Conservation (phyloP, 30 jellyfish, hydroid and myxozoan species). For the Clytia hemisphaerica region DNA sequence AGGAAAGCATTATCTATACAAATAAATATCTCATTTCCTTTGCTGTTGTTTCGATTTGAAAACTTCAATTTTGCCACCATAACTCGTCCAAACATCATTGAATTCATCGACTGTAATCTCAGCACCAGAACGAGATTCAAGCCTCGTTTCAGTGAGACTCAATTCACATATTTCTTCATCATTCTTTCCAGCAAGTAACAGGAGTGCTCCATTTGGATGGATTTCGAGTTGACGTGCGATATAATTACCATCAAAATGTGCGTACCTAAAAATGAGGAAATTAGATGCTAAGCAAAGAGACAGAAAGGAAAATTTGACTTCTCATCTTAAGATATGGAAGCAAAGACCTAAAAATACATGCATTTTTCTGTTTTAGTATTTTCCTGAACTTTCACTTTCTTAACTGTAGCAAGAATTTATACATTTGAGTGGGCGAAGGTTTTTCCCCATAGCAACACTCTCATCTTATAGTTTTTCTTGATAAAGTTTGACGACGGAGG, state of each 20-base stretch:
- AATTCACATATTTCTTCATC: constrained; percentile 95
- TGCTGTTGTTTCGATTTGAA: not conserved
- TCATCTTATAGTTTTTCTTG: too few relatives aligned
- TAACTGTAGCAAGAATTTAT: not conserved
- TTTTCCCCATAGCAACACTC: too few relatives aligned
- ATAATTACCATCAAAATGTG: constrained; percentile 98
- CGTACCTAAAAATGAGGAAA: constrained; percentile 58
- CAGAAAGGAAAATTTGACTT: too few relatives aligned
- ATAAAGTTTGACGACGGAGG: too few relatives aligned
- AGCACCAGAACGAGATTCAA: constrained; percentile 89
- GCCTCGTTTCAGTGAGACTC: constrained; percentile 83
- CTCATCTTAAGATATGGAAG: not conserved
- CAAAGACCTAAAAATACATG: too few relatives aligned
- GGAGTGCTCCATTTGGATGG: constrained; percentile 88
- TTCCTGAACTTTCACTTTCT: too few relatives aligned
- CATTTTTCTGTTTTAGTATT: too few relatives aligned
- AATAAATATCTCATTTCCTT: not conserved
- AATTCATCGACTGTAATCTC: constrained; percentile 78
- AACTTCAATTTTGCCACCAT: constrained; percentile 60
- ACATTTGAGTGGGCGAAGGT: not conserved
- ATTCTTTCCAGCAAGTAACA: constrained; percentile 73
- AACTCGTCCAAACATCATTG: constrained; percentile 66
- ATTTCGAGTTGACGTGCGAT: constrained; percentile 97
- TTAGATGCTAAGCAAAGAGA: not conserved
- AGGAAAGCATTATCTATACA: not conserved